These are phyloP conservation scores for Gortyna flavago DNA, from an alignment of 2,888 invertebrate genomes.

Conservation along the genomic window DNA sequence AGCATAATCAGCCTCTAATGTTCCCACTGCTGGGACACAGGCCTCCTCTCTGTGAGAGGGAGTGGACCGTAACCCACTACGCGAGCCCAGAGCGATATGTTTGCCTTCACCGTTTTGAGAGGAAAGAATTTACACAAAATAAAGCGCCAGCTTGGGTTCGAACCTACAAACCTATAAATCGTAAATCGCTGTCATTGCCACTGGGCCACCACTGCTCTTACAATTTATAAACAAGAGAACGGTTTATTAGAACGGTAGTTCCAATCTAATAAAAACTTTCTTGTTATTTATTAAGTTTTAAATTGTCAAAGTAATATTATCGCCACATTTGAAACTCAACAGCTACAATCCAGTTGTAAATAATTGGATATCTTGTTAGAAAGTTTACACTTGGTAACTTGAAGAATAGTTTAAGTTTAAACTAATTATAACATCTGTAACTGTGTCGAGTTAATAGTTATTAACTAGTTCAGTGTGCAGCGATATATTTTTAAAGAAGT, in stretches of 20 bases:
- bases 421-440: constrained; percentile 36
- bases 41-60: too few relatives aligned
- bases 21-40: too few relatives aligned
- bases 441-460: constrained; percentile 20
- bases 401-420: constrained; percentile 44
- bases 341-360: constrained; percentile 35
- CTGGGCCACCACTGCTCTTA: too few relatives aligned
- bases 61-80: too few relatives aligned
- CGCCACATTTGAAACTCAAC: constrained; percentile 34
- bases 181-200: too few relatives aligned
- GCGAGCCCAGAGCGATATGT: too few relatives aligned
- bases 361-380: constrained; percentile 57
- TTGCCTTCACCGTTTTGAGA: too few relatives aligned
- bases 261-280: not conserved
- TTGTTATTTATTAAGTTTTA: not conserved
- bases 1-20: too few relatives aligned
- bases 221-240: too few relatives aligned
- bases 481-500: not conserved
- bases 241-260: not conserved
- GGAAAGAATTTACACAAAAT: too few relatives aligned
- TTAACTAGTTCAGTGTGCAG: constrained; percentile 29
- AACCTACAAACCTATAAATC: too few relatives aligned
- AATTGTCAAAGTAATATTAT: constrained; percentile 3
- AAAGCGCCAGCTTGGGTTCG: too few relatives aligned
- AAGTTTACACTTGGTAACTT: constrained; percentile 39